These are phyloP conservation scores for Ophiodon elongatus DNA, from an alignment of 2,113 vertebrate species.

Conservation along the genomic window DNA sequence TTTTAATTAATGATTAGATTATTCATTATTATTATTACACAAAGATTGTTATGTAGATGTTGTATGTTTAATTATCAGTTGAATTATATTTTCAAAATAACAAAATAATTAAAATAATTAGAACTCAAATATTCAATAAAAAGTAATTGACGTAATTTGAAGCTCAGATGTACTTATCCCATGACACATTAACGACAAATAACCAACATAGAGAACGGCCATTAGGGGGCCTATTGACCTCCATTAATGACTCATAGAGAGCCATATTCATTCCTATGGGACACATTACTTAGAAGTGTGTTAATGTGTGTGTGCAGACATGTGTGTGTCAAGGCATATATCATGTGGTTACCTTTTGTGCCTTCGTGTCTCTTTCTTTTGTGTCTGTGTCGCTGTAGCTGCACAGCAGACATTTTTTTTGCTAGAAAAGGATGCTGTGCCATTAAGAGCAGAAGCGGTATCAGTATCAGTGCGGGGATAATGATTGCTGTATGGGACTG, in stretches of 20 bases:
- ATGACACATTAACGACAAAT: constrained; percentile 66
- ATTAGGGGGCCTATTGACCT: constrained; percentile 66
- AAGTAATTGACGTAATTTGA: neutral
- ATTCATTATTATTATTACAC: neutral
- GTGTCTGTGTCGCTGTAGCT: constrained; percentile 3
- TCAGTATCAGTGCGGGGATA: constrained; percentile 74
- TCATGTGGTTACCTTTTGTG: constrained; percentile 27
- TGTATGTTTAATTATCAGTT: neutral
- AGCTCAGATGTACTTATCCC: constrained; percentile 24
- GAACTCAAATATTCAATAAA: neutral
- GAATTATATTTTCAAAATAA: neutral
- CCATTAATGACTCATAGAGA: constrained; percentile 71
- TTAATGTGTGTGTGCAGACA: neutral
- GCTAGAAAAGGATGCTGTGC: constrained; percentile 40
- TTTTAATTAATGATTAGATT: neutral
- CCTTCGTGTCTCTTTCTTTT: constrained; percentile 34
- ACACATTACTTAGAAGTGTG: constrained; percentile 48
- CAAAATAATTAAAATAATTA: neutral
- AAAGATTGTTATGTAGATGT: neutral
- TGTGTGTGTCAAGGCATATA: constrained; percentile 37
- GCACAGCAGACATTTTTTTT: constrained; percentile 9
- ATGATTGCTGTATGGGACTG: constrained; percentile 69
- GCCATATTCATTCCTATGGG: constrained; percentile 59
- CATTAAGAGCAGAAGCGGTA: constrained; percentile 46
- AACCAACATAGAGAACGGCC: constrained; percentile 59